These are phyloP conservation scores for Pseudomyrmex sp. DNA, from an alignment of 1,140 invertebrate species.

Conservation along the genomic window DNA sequence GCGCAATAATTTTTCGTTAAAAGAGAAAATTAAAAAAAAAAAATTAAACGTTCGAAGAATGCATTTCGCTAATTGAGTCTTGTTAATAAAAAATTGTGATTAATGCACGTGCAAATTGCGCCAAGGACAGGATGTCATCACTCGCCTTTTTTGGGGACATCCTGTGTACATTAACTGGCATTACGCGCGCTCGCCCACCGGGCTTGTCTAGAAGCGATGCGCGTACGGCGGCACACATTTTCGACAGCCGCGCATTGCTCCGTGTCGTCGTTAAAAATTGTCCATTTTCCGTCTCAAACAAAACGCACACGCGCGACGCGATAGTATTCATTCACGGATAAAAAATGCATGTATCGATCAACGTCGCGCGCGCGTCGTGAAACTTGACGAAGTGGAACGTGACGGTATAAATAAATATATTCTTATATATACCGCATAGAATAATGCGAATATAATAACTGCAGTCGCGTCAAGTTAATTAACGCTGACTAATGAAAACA, in stretches of 20 bases:
- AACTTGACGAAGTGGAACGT: not conserved
- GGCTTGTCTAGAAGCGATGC: slow-evolving; percentile 2
- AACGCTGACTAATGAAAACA: not conserved
- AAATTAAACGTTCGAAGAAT: too few species aligned
- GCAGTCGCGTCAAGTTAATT: not conserved
- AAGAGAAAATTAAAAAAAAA: not conserved
- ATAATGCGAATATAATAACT: not conserved
- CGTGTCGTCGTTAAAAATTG: not conserved
- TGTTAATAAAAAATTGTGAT: not conserved
- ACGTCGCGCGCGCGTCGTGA: not conserved
- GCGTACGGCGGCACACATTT: slow-evolving; percentile 40
- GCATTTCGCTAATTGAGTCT: not conserved
- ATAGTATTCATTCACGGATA: slow-evolving; percentile 14
- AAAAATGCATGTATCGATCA: slow-evolving; percentile 26
- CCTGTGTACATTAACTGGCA: slow-evolving; percentile 52
- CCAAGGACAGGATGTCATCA: slow-evolving; percentile 20
- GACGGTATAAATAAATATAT: not conserved
- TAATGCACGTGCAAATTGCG: not conserved
- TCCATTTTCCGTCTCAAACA: not conserved
- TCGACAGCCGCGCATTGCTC: slow-evolving; percentile 5
- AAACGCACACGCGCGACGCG: not conserved
- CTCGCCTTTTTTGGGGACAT: slow-evolving; percentile 36
- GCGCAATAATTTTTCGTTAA: not conserved
- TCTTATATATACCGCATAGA: not conserved
- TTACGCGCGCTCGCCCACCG: slow-evolving; percentile 49